phyloP scores from a whole-genome alignment of 2,113 vertebrate genomes.

The Notarius quadriscutis region DNA sequence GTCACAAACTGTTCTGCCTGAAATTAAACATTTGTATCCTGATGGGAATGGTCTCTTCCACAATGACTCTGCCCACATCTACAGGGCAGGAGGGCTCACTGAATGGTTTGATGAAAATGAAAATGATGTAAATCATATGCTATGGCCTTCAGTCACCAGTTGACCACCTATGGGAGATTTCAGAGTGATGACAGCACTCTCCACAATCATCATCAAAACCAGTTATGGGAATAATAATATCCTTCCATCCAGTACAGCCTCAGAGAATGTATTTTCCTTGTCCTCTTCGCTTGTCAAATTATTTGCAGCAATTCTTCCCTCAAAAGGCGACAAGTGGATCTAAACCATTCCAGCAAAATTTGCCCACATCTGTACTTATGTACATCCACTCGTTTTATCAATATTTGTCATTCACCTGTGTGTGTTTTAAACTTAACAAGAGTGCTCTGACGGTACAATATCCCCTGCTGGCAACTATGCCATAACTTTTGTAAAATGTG shows the following conservation, averaged over 20 bases:
- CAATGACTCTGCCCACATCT: not conserved
- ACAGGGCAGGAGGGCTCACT: not conserved
- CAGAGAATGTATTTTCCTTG: not conserved
- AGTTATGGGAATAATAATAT: not conserved
- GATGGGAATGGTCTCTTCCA: not conserved
- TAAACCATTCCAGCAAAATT: not conserved
- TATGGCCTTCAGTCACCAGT: not conserved
- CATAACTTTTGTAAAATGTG: too few relatives aligned
- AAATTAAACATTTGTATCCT: not conserved
- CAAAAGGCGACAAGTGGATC: not conserved
- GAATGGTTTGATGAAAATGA: not conserved
- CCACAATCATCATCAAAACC: not conserved
- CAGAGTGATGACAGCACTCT: not conserved
- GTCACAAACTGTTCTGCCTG: not conserved
- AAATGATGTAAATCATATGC: not conserved
- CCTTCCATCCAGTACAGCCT: not conserved
- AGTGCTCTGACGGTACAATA: too few relatives aligned
- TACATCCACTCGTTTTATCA: not conserved
- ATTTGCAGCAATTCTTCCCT: not conserved
- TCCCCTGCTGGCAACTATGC: too few relatives aligned
- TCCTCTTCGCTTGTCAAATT: not conserved
- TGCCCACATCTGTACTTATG: not conserved
- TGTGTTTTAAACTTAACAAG: too few relatives aligned
- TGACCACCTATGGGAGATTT: not conserved
- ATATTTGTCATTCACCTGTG: not conserved